Evolutionary conservation across 2,888 invertebrate genomes (phyloP), one percentile per base, ranked within the genome.

Genomic region (Eilema sororculum): DNA sequence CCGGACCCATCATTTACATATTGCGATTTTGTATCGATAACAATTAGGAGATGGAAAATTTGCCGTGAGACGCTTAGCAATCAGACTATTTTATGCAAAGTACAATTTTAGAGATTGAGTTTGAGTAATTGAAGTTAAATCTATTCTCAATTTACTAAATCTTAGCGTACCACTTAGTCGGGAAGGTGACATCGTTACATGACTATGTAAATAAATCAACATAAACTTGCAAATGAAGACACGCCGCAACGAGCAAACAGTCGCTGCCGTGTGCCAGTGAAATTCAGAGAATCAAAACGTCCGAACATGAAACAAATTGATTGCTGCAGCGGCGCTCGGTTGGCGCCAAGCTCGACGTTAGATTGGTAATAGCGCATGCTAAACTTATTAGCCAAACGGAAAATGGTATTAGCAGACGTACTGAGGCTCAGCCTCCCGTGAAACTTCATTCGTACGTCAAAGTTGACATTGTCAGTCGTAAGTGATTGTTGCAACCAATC

Each of bases 311-410:
- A 93, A 91, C 93, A 91, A 93, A 94, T 95, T 95, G 94, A 95
- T 95, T 94, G 95, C 87, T 87, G 90, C 90, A 90, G 89, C 87
- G 88, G 90, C 88, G 89, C 87, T 89, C 89, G 87, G 83, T 84
- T 83, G 88, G 87, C 90, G 87, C 86, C 91, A 86, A 90, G 87
- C 91, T 89, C 90, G 88, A 88, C 91, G 88, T 90, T 87, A 91
- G 93, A 95, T 95, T 95, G 95, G 93, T 95, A 95, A 95, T 95
- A 94, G 93, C 88, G 91, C 90, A 93, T 93, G 94, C 93, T 95
- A 95, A 95, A 93, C 95, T 94, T 93, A 95, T 95, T 95, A 95
- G 91, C 89, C 90, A 91, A 93, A 93, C 93, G 94, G 94, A 94
- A 95, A 95, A 95, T 94, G 91, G 91, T 89, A 93, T 95, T 94